Evolutionary conservation across 2,113 vertebrate genomes (phyloP), one percentile per base, ranked within the genome.

Genomic region (Choloepus hoffmanni): DNA sequence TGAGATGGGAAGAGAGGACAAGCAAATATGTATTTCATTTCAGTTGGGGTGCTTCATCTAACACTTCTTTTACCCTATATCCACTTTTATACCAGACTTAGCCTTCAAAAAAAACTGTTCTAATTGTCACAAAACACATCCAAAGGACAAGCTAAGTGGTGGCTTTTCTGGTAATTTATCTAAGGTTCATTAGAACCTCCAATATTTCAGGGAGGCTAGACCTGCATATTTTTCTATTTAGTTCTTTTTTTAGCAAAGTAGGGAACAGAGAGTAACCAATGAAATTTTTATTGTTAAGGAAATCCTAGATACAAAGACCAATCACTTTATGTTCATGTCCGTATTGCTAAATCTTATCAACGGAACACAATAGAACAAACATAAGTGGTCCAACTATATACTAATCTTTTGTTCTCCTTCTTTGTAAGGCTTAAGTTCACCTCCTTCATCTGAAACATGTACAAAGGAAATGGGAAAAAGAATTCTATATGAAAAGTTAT

Each of bases 271-370:
- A 63, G 63, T 68, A 95, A 72, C 2, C 16, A 73, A 45, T n/a
- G 16, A 82, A 24, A 96, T 83, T 90, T 88, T 83, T 14, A 72
- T 26, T 68, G 21, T 50, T 89, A 92, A 87, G 58, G 63, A 91
- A 96, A 93, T 78, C 79, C 58, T 45, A 92, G 16, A 60, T 36
- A 30, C 30, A 96, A 88, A 90, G 26, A 26, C 6, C 77, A 95
- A 77, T 82, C 50, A 81, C 68, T 92, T 90, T 60, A 77, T 23
- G 30, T 63, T 55, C 21, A 92, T 92, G 90, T 53, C 53, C 86
- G 89, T 91, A 91, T 94, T 92, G n/a, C 14, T 86, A 86, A 85
- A 28, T 60, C 23, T 73, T 83, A 83, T 14, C 79, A 93, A 58
- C 19, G 55, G 55, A 58, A 76, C 43, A 88, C 90, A 84, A 90